Conservation (phyloP, 2,888 invertebrate genomes). For the Boloria selene region DNA sequence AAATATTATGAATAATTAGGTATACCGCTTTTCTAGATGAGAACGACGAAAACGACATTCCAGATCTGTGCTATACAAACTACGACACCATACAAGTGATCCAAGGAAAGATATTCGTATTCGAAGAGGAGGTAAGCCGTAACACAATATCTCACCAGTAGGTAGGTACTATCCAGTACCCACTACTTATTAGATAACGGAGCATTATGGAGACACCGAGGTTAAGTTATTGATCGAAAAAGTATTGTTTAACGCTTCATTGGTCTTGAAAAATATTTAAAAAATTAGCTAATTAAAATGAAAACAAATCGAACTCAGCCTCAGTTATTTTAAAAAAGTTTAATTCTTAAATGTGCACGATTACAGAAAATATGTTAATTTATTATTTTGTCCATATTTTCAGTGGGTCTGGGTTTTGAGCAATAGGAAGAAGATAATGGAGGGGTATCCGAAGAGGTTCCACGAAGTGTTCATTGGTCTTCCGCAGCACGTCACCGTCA, state of each 20-base stretch:
- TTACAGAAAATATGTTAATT: background rate
- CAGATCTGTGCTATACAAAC: conserved; percentile 85
- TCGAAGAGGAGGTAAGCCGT: conserved; percentile 68
- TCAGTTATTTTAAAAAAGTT: background rate
- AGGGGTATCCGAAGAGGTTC: conserved; percentile 71
- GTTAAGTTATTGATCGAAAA: too few relatives aligned
- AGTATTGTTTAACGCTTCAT: too few relatives aligned
- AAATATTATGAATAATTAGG: too few relatives aligned
- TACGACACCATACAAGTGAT: conserved; percentile 87
- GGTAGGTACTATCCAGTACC: too few relatives aligned
- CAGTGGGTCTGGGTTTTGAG: conserved; percentile 86
- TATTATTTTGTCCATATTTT: conserved; percentile 32
- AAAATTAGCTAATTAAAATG: too few relatives aligned
- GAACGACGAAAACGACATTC: conserved; percentile 61
- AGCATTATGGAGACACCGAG: too few relatives aligned
- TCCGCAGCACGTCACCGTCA: conserved; percentile 74
- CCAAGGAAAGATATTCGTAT: conserved; percentile 68
- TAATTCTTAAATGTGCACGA: background rate
- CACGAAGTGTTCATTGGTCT: conserved; percentile 84
- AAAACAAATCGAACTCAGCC: too few relatives aligned
- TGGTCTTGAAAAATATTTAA: too few relatives aligned
- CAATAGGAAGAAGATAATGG: conserved; percentile 54
- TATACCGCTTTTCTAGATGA: background rate
- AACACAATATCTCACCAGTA: background rate
- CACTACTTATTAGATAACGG: too few relatives aligned